Conservation (phyloP, 2,113 vertebrate species). For the Phoxinus phoxinus region DNA sequence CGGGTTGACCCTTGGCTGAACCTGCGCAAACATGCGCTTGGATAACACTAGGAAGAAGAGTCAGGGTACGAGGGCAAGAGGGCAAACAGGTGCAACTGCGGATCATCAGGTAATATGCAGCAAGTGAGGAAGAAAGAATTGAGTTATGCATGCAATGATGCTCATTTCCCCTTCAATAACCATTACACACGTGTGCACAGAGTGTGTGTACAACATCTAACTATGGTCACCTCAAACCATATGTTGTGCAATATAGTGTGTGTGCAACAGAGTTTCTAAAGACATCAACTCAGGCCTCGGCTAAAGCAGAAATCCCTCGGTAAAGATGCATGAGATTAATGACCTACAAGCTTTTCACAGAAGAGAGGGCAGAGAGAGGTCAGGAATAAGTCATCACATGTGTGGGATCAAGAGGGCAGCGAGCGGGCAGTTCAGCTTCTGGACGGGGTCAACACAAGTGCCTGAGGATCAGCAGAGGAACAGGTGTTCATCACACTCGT, state of each 20-base stretch:
- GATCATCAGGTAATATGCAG: neutral
- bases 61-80: conserved; percentile 12
- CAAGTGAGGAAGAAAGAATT: neutral
- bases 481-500: neutral
- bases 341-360: conserved; percentile 26
- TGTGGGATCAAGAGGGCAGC: conserved; percentile 67
- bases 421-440: conserved; percentile 43
- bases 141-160: neutral
- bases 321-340: conserved; percentile 42
- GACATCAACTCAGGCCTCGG: conserved; percentile 24
- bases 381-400: conserved; percentile 68
- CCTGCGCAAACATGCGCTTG: conserved; percentile 67
- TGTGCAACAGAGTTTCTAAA: neutral
- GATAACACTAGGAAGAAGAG: conserved; percentile 46
- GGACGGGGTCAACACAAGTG: conserved; percentile 67
- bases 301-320: conserved; percentile 1
- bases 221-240: neutral
- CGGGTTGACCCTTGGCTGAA: conserved; percentile 78
- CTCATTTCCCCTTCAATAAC: neutral
- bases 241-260: neutral
- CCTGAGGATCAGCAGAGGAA: conserved; percentile 55
- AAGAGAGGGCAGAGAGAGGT: neutral
- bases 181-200: neutral
- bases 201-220: neutral
- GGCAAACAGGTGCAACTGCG: neutral